Conservation (phyloP, 2,113 vertebrate species). For the Eidolon helvum region DNA sequence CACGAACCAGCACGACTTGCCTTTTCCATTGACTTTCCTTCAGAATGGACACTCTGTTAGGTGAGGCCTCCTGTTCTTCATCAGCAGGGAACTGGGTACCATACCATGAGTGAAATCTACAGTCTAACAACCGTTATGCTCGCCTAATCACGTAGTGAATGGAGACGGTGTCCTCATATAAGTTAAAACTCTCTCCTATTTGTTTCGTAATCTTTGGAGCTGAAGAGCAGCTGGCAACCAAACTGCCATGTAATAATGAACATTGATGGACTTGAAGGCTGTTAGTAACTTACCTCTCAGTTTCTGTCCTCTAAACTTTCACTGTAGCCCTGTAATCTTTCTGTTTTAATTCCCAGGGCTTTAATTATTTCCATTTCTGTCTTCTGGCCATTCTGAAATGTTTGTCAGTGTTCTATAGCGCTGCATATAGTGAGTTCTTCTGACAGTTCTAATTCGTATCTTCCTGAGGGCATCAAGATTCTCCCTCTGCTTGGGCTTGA, state of each 20-base stretch:
- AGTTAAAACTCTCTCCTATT: background rate
- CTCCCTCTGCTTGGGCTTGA: background rate
- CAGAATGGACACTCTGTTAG: background rate
- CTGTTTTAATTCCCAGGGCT: conserved; percentile 6
- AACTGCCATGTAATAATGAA: background rate
- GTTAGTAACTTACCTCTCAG: background rate
- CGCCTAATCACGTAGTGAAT: background rate
- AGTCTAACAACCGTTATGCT: background rate
- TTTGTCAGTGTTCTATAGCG: background rate
- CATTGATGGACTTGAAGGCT: background rate
- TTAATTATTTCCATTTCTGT: conserved; percentile 52
- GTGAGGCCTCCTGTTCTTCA: background rate
- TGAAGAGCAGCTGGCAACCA: background rate
- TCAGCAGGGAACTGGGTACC: background rate
- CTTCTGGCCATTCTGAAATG: background rate
- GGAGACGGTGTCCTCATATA: background rate
- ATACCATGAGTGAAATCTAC: background rate
- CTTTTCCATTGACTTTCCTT: background rate
- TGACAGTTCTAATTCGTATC: background rate
- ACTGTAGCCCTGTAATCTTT: background rate
- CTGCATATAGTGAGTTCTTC: background rate
- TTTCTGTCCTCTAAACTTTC: background rate
- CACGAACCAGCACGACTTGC: background rate
- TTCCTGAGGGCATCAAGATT: background rate
- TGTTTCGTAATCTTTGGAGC: background rate